A percentile compares a stretch with the other conserved stretches of the same genome.
Evolutionary conservation across 1,140 invertebrate genomes (phyloP).

Genomic region (Brachystomella parvula): DNA sequence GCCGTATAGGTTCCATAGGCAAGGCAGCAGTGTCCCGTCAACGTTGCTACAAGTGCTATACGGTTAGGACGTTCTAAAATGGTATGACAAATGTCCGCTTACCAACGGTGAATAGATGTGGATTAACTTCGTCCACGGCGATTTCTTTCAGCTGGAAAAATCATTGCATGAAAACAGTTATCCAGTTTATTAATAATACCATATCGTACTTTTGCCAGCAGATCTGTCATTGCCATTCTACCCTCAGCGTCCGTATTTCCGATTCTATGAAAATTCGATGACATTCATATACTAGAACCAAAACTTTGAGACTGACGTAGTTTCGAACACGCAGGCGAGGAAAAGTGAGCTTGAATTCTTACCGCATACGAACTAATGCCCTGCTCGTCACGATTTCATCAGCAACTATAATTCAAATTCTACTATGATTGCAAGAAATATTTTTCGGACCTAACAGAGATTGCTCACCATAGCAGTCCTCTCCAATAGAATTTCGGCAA

Average conservation of each 20-base stretch:
- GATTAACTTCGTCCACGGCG: conserved; percentile 58
- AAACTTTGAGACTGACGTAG: no score
- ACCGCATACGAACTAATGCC: conserved; percentile 67
- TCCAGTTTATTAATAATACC: background rate
- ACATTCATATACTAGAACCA: no score
- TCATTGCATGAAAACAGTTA: background rate
- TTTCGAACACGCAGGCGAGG: no score
- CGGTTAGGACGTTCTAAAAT: no score
- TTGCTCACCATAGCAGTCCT: conserved; percentile 62
- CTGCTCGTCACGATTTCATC: conserved; percentile 81
- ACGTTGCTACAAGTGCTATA: conserved; percentile 59
- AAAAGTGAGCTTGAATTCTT: no score
- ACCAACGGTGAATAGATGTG: conserved; percentile 79
- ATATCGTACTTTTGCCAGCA: conserved; percentile 60
- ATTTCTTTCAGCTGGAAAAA: conserved; percentile 51
- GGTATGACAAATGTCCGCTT: background rate
- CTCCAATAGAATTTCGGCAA: conserved; percentile 85
- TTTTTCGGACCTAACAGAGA: no score
- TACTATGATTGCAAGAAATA: no score
- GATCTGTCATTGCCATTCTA: conserved; percentile 89
- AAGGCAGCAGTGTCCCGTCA: conserved; percentile 78
- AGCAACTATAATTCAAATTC: conserved; percentile 50
- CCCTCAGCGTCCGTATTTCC: conserved; percentile 95
- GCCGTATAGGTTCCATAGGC: conserved; percentile 59
- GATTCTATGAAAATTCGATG: no score